A percentile compares a stretch with the other conserved stretches of the same genome.
Conservation (phyloP, 1,140 invertebrate species). For the Lethrus apterus region DNA sequence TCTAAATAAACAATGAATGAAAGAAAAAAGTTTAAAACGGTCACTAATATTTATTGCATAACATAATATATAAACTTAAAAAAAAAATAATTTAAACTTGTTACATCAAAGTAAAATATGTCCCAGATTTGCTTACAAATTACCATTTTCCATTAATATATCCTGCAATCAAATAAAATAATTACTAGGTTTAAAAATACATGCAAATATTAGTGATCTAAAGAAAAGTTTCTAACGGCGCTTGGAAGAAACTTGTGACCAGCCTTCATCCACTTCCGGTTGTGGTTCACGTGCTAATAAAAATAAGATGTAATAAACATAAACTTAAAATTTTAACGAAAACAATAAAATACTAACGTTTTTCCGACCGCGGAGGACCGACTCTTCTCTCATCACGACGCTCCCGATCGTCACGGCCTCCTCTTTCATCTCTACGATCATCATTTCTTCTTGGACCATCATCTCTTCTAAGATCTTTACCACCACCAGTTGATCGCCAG, state of each 20-base stretch:
- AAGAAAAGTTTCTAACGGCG: conserved; percentile 5
- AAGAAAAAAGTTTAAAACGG: background rate
- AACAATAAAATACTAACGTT: conserved; percentile 8
- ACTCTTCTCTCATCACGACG: conserved; percentile 11
- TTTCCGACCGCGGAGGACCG: background rate
- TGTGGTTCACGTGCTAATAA: conserved; percentile 5
- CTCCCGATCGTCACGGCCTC: background rate
- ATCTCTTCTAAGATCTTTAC: conserved; percentile 3
- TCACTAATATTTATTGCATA: conserved; percentile 12
- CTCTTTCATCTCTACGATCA: conserved; percentile 17
- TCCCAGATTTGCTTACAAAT: background rate
- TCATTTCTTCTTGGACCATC: conserved; percentile 8
- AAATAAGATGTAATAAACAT: background rate
- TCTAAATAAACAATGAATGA: no score
- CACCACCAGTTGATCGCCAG: conserved; percentile 2
- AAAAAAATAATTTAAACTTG: conserved; percentile 3
- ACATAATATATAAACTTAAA: conserved; percentile 1
- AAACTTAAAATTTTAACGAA: background rate
- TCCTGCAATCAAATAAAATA: conserved; percentile 17
- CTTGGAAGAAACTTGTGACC: conserved; percentile 11
- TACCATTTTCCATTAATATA: conserved; percentile 19
- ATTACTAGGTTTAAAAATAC: background rate
- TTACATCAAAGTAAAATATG: conserved; percentile 2
- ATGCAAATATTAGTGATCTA: conserved; percentile 7
- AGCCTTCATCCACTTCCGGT: conserved; percentile 10